Base-by-base conservation (phyloP, 1,140 invertebrate species). In the Harpegnathos saltator region DNA sequence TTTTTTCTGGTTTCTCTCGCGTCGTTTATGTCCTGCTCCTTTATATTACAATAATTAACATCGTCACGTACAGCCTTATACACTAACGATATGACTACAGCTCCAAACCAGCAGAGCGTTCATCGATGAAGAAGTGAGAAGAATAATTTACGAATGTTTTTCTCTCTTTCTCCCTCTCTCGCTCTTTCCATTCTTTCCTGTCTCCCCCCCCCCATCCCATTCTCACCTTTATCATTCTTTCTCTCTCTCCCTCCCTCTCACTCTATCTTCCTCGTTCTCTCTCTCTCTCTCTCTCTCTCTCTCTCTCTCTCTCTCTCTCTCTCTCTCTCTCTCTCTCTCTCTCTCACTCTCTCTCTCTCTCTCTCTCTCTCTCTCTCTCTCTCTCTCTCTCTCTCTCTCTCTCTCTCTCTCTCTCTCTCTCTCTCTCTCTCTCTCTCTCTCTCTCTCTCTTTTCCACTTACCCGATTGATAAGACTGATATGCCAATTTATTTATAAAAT, bases 21-120 rank as follows among this genome's bases (percentile, higher is more conserved):
- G 29, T 65, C 44, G 73, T 65, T 84, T 71, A 19, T 75, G 52
- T 66, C 44, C 33, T 62, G 80, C 56, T 68, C 69, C 38, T 88
- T 88, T 93, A 93, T 93, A 92, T 93, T 93, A 93, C 93, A 93
- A 92, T 93, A 93, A 93, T 93, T 93, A 93, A 93, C 93, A 93
- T 93, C 90, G 90, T 92, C 91, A 93, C 92, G 93, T 93, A 93
- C 92, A 92, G 91, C 90, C 92, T 93, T 93, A 93, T 88, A 91
- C 91, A 90, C 93, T 93, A 93, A 93, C 92, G 93, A 93, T 93
- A 93, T 93, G 93, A 93, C 91, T 93, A 93, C 90, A 90, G 93
- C 92, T 93, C 93, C 91, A 93, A 93, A 93, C 93, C 93, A 93
- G 93, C 93, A 93, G 93, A 93, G 93, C 93, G 82, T 93, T 91